Percentiles rank a stretch among this genome's conserved stretches.
Conservation (phyloP, 2,888 invertebrate genomes). For the Perdita meconis region DNA sequence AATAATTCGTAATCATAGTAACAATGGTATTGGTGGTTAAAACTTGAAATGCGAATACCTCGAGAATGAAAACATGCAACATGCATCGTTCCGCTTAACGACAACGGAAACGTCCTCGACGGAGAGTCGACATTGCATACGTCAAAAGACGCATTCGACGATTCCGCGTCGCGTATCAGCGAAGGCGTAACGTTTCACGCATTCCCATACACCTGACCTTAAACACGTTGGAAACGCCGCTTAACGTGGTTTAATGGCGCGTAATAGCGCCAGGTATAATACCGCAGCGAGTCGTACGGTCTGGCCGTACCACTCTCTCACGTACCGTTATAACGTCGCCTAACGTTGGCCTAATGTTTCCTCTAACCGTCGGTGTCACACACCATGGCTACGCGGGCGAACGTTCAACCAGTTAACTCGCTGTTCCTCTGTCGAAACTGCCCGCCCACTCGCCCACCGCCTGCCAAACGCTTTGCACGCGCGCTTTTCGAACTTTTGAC, state of each 20-base stretch:
- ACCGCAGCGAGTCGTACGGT: constrained; percentile 21
- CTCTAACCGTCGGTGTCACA: constrained; percentile 43
- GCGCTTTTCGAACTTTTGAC: not conserved
- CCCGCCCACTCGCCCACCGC: constrained; percentile 56
- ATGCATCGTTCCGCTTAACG: too few species aligned
- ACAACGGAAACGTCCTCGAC: not conserved
- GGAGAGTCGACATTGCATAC: too few species aligned
- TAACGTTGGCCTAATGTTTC: constrained; percentile 63
- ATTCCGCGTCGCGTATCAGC: not conserved
- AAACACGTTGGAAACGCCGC: constrained; percentile 38
- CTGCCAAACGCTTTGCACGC: constrained; percentile 14
- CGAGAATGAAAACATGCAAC: too few species aligned
- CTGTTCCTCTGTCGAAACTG: constrained; percentile 73
- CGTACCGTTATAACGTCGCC: constrained; percentile 32
- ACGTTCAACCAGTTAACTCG: constrained; percentile 70
- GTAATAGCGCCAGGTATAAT: constrained; percentile 58
- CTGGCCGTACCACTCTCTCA: constrained; percentile 45
- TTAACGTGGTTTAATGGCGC: constrained; percentile 58
- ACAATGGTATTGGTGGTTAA: too few species aligned
- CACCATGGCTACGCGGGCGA: constrained; percentile 32
- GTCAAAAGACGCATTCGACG: not conserved
- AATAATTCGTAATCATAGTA: too few species aligned
- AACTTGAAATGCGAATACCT: too few species aligned
- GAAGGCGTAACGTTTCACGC: constrained; percentile 20
- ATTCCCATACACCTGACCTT: constrained; percentile 57